These are phyloP conservation scores for Phalanger gymnotis DNA, from an alignment of 2,797 vertebrate genomes.

Conservation along the genomic window DNA sequence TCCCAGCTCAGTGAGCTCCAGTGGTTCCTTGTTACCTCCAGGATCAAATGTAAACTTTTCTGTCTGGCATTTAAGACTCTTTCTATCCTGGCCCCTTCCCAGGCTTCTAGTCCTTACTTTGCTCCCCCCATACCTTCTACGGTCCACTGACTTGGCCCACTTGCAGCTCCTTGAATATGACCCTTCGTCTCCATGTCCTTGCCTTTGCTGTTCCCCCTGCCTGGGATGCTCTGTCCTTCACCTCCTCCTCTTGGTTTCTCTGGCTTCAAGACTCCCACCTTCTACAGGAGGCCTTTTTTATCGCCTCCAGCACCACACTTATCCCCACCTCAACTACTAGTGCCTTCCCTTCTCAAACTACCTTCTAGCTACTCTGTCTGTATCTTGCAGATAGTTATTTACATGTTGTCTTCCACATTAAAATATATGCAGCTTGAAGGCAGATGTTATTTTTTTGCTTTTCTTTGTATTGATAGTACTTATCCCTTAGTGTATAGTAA, in stretches of 20 bases:
- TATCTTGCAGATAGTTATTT: neutral
- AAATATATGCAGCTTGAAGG: neutral
- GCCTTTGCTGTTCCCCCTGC: neutral
- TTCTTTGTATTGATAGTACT: neutral
- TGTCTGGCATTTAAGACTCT: neutral
- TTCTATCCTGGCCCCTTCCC: neutral
- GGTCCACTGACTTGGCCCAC: neutral
- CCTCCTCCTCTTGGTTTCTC: neutral
- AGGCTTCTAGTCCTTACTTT: neutral
- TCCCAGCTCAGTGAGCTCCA: neutral
- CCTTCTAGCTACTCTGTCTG: neutral
- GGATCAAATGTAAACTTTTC: neutral
- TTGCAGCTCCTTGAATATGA: neutral
- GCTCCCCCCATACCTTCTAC: neutral
- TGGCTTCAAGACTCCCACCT: neutral
- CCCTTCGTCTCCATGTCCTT: neutral
- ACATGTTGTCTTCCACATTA: neutral
- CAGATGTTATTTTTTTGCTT: neutral
- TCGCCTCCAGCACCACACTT: no score
- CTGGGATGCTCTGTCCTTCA: neutral
- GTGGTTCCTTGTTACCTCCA: neutral
- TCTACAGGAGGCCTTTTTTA: neutral
- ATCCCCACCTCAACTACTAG: neutral
- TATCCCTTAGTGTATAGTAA: neutral
- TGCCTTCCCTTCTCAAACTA: neutral